A percentile compares a stretch with the other conserved stretches of the same genome.
Evolutionary conservation across 2,797 vertebrate genomes (phyloP).

Genomic region (Salarias fasciatus): DNA sequence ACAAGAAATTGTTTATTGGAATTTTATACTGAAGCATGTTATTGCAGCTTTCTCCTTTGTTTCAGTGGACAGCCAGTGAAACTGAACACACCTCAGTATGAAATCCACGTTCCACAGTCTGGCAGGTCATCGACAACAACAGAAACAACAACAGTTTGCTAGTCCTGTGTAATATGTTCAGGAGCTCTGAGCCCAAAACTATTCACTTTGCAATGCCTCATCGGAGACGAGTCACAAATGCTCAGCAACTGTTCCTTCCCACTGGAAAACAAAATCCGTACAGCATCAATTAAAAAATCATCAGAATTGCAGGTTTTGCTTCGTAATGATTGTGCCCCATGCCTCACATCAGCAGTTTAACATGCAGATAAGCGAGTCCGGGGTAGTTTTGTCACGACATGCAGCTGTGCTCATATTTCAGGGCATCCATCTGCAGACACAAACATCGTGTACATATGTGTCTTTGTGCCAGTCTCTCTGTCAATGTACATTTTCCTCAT

Average conservation of each 20-base stretch:
- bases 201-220: background rate
- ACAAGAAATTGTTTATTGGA: no score
- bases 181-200: background rate
- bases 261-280: background rate
- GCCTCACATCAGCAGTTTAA: background rate
- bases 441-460: constrained; percentile 18
- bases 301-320: background rate
- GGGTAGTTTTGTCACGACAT: background rate
- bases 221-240: background rate
- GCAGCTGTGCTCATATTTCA: constrained; percentile 14
- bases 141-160: no score
- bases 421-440: constrained; percentile 27
- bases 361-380: constrained; percentile 4
- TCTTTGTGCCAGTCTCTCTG: constrained; percentile 34
- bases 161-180: no score
- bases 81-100: no score
- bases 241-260: background rate
- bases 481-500: constrained; percentile 56
- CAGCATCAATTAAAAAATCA: background rate
- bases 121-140: no score
- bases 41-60: no score
- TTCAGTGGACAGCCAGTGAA: no score
- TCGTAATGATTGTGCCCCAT: constrained; percentile 1
- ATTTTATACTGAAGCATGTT: no score
- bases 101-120: no score